Evolutionary conservation across 2,113 vertebrate genomes (phyloP).

Genomic region (Pachypanchax playfairii): DNA sequence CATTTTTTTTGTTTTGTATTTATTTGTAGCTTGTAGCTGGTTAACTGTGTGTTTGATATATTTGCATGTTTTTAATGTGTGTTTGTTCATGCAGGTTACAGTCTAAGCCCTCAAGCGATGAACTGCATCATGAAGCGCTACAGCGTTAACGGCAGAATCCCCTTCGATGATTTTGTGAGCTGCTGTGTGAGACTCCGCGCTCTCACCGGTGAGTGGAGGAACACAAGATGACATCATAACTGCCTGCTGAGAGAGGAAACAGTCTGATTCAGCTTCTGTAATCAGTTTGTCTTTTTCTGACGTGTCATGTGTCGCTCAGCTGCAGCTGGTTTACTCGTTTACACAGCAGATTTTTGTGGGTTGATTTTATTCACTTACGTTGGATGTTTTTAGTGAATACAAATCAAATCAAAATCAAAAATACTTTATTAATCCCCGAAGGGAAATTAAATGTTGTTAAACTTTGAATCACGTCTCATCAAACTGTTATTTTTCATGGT

Average conservation of each 20-base stretch:
- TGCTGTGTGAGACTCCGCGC: constrained; percentile 89
- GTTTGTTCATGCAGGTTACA: constrained; percentile 66
- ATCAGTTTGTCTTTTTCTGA: too few relatives aligned
- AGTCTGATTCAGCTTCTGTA: neutral
- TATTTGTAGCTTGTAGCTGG: too few relatives aligned
- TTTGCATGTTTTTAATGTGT: neutral
- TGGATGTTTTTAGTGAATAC: too few relatives aligned
- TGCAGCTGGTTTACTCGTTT: too few relatives aligned
- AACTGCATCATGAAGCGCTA: constrained; percentile 85
- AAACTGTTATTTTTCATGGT: neutral
- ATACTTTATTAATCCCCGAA: too few relatives aligned
- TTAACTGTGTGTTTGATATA: neutral
- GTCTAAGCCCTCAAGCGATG: constrained; percentile 89
- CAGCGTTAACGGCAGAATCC: constrained; percentile 85
- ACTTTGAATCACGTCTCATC: too few relatives aligned
- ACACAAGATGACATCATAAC: too few relatives aligned
- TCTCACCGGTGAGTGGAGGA: constrained; percentile 84
- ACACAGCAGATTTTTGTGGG: neutral
- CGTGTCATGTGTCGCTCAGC: too few relatives aligned
- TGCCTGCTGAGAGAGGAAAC: neutral
- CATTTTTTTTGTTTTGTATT: too few relatives aligned
- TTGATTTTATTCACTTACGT: neutral
- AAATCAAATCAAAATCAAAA: too few relatives aligned
- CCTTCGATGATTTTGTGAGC: constrained; percentile 93
- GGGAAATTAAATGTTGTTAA: too few relatives aligned